Base-by-base conservation (phyloP, 2,888 invertebrate genomes). In the Agriotes lineatus region DNA sequence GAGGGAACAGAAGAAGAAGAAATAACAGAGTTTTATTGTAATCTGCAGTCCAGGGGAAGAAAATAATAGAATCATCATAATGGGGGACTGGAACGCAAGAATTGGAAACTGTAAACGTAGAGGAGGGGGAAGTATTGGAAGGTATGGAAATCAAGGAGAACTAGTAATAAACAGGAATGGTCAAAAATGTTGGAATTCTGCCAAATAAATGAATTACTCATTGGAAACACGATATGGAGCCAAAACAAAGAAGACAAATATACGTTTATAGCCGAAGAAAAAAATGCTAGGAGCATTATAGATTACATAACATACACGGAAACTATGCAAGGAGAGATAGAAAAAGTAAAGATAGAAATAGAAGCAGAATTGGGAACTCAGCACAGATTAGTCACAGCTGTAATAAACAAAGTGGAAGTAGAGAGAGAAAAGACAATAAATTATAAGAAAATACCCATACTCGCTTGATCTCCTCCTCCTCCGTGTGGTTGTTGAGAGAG, bases 51-150 rank as follows among this genome's bases (percentile, higher is more conserved):
- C n/a, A n/a, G n/a, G n/a, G n/a, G n/a, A n/a, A n/a, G n/a, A n/a
- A n/a, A n/a, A n/a, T n/a, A n/a, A n/a, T 9, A 30, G 9, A 30
- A 30, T 30, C 4, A 30, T 30, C 30, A 30, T 30, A 30, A 30
- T 30, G n/a, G n/a, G n/a, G n/a, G n/a, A n/a, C n/a, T n/a, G n/a
- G n/a, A n/a, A n/a, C n/a, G n/a, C n/a, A n/a, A 30, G 30, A 30
- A 30, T 30, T 45, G 45, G 45, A 45, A 45, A 45, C 16, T 16
- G 18, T 45, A 45, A 45, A 10, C 45, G 18, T 45, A 45, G 16
- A 45, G 16, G 45, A 45, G 45, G 45, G 45, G 45, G 19, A 45
- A 45, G 45, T 9, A 30, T 30, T 30, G 30, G 3, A 45, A 14
- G 14, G 7, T 9, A 18, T 45, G 45, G 45, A 10, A 16, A 45